These are phyloP conservation scores for Arctocebus calabarensis DNA, from an alignment of 2,797 vertebrate genomes.

Conservation along the genomic window DNA sequence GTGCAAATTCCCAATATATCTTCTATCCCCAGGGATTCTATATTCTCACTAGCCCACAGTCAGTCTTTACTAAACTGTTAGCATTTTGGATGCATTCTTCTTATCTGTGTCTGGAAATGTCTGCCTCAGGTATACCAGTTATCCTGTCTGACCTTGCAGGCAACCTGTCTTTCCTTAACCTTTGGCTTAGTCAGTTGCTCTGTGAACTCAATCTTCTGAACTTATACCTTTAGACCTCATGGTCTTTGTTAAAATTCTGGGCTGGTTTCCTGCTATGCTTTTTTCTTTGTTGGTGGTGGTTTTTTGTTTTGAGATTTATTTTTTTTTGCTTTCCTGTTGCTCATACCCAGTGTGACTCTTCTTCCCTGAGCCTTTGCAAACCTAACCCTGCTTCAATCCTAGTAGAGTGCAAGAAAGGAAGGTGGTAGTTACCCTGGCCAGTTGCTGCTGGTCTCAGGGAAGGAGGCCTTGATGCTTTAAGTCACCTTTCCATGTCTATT, in stretches of 20 bases:
- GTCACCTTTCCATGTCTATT: neutral
- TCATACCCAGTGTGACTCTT: neutral
- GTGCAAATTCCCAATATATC: neutral
- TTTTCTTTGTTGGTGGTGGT: neutral
- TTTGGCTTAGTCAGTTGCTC: neutral
- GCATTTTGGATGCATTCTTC: neutral
- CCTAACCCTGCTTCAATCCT: too few species aligned
- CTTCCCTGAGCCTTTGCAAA: neutral
- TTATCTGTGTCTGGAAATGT: neutral
- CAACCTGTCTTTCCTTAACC: neutral
- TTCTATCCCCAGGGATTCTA: neutral
- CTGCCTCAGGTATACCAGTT: neutral
- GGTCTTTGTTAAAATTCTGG: neutral
- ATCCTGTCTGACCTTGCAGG: neutral
- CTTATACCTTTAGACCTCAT: neutral
- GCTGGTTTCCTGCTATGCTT: neutral
- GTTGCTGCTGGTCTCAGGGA: neutral
- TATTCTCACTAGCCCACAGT: neutral
- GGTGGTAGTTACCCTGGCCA: rapidly evolving
- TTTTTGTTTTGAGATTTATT: neutral
- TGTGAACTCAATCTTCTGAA: neutral
- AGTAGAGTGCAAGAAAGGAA: neutral
- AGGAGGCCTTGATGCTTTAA: neutral
- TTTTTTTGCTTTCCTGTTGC: neutral
- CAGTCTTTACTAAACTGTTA: neutral